Evolutionary conservation across 1,140 invertebrate genomes (phyloP), one percentile per base, ranked within the genome.

Genomic region (Drosophila punjabiensis): DNA sequence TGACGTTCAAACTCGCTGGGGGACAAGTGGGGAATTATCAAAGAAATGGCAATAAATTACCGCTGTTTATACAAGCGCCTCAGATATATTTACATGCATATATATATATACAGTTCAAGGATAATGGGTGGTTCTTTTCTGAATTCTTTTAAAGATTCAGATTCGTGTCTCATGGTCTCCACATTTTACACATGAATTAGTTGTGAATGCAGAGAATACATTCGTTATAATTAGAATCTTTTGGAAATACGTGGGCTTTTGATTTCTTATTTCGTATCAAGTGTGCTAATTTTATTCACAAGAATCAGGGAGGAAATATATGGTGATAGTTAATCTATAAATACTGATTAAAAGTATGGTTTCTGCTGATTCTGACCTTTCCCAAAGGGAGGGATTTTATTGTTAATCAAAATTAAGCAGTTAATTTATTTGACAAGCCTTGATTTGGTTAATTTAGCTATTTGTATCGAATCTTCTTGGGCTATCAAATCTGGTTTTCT

Each of bases 21-120:
- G 60, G 81, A 65, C 61, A 60, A 63, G 52, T 68, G 63, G 52
- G 35, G 64, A 82, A 73, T 68, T 43, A 64, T 77, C 55, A 56
- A 83, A 77, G 71, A 83, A 83, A 88, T 84, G 59, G 85, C 81
- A 64, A 89, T 88, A 84, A 89, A 84, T 89, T 84, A 81, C 55
- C 76, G 28, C 20, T 84, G 78, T 71, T 80, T 87, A 58, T 58
- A 55, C 63, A 62, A 69, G 24, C 66, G 45, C 8, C 55, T 41
- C 32, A 55, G 5, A 71, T 52, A 71, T 52, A 62, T 59, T 35
- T 79, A 56, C 60, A 61, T 66, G 41, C n/a, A n/a, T n/a, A n/a
- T n/a, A n/a, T n/a, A n/a, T 59, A 32, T 73, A 58, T 50, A 43
- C 79, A 87, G 85, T 88, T 88, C 84, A 88, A 89, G 85, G 84